Evolutionary conservation across 2,797 vertebrate species (phyloP), one percentile per base, ranked within the genome.

Genomic region (Paramormyrops hopkinsi): DNA sequence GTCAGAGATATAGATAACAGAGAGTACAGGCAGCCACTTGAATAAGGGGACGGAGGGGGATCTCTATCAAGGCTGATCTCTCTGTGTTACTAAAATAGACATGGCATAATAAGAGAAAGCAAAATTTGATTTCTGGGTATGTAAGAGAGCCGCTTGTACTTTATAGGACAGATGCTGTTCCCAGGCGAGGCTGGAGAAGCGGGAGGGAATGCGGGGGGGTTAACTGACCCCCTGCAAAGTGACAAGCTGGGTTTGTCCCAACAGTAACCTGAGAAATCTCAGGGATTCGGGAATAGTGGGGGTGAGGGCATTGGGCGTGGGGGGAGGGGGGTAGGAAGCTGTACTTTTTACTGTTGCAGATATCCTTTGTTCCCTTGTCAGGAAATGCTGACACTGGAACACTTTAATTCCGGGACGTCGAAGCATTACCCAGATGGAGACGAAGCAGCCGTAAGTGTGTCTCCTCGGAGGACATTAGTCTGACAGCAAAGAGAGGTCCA

Each of bases 111-210:
- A 41, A 79, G 37, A 44, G 19, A 46, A 46, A 79, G 41, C 19
- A n/a, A n/a, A 79, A 79, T 19, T 46, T n/a, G 14, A 79, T 79
- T n/a, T 79, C 12, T 51, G 41, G 44, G 48, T 84, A 25, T 84
- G 44, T 51, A 44, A 79, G 11, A 22, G n/a, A 62, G 51, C 37
- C 17, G 5, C 7, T 17, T 12, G 88, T n/a, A 1, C 76, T 79
- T 41, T 88, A 22, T 19, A 37, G 62, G 88, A 76, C 88, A 89
- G 92, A 92, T 37, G 91, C 89, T 92, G 12, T n/a, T 48, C 9
- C 91, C 85, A 83, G 87, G 89, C 59, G 17, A 37, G 73, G 25
- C n/a, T 54, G 79, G 7, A 0, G 44, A 82, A 79, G 51, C 19
- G 11, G 53, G 51, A 25, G 56, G 41, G 87, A 90, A 73, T 51